phyloP scores from a whole-genome alignment of 2,888 invertebrate species.

The Thereva nobilitata region DNA sequence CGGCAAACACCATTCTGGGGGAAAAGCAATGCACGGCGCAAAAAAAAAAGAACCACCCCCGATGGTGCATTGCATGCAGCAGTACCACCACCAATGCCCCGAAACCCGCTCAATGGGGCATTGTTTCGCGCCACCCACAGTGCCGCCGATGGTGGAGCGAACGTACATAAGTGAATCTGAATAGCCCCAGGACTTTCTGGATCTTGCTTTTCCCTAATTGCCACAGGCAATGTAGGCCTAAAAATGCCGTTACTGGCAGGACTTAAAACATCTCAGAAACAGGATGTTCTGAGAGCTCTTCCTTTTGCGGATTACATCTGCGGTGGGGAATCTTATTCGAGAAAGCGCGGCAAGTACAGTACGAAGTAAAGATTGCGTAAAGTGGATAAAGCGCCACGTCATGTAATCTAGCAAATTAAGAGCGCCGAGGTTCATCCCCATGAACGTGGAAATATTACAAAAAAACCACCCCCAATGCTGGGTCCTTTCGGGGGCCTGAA shows the following conservation, averaged over 20 bases:
- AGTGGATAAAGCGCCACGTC: too few relatives aligned
- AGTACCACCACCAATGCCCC: not conserved
- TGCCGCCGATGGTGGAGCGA: constrained; percentile 1
- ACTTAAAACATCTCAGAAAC: too few relatives aligned
- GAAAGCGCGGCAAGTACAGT: not conserved
- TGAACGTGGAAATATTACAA: too few relatives aligned
- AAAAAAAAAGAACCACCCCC: constrained; percentile 6
- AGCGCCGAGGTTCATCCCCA: too few relatives aligned
- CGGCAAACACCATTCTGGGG: constrained; percentile 20
- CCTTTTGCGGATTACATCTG: constrained; percentile 1
- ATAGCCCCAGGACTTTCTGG: constrained; percentile 17
- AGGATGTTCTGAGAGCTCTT: not conserved
- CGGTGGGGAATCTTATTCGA: not conserved
- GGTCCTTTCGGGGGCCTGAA: not conserved
- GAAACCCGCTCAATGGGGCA: constrained; percentile 27
- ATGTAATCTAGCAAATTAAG: too few relatives aligned
- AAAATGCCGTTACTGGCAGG: too few relatives aligned
- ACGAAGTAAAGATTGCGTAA: constrained; percentile 5
- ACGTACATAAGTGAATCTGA: constrained; percentile 1
- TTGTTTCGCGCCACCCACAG: constrained; percentile 11
- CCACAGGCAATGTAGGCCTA: too few relatives aligned
- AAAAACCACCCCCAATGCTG: too few relatives aligned
- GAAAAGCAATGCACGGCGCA: constrained; percentile 4
- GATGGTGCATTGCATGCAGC: constrained; percentile 20
- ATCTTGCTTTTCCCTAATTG: constrained; percentile 11